Evolutionary conservation across 2,797 vertebrate species (phyloP).

Genomic region (Limosa lapponica): DNA sequence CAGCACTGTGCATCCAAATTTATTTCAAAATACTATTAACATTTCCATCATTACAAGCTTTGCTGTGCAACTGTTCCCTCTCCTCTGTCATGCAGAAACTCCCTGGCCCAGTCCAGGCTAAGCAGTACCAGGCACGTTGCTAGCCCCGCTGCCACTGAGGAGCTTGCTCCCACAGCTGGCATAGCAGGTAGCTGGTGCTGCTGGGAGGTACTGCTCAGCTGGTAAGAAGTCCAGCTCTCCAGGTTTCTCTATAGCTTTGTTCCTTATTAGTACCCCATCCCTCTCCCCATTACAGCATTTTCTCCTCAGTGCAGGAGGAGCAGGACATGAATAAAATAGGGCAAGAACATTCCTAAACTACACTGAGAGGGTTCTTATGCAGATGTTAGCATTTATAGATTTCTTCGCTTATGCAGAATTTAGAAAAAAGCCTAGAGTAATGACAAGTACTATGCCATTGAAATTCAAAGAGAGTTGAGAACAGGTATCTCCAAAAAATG

Average conservation of each 20-base stretch:
- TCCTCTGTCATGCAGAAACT: background rate
- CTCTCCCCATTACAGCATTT: background rate
- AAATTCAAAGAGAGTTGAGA: conserved; percentile 12
- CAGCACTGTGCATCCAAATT: background rate
- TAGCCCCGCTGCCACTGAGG: background rate
- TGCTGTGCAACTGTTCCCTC: background rate
- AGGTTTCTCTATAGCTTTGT: background rate
- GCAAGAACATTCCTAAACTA: background rate
- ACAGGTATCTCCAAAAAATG: background rate
- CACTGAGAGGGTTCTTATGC: background rate
- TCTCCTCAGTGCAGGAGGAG: background rate
- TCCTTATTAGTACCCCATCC: background rate
- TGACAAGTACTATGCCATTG: background rate
- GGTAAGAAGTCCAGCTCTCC: background rate
- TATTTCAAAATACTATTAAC: background rate
- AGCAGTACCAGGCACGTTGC: background rate
- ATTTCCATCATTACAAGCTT: background rate
- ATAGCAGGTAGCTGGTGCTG: background rate
- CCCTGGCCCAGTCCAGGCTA: accelerated
- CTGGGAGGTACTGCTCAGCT: background rate
- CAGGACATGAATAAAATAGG: background rate
- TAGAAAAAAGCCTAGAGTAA: background rate
- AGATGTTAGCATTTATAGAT: background rate
- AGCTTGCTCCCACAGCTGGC: background rate
- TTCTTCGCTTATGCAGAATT: background rate